phyloP scores from a whole-genome alignment of 2,888 invertebrate genomes.

The Drosophila pegasa region DNA sequence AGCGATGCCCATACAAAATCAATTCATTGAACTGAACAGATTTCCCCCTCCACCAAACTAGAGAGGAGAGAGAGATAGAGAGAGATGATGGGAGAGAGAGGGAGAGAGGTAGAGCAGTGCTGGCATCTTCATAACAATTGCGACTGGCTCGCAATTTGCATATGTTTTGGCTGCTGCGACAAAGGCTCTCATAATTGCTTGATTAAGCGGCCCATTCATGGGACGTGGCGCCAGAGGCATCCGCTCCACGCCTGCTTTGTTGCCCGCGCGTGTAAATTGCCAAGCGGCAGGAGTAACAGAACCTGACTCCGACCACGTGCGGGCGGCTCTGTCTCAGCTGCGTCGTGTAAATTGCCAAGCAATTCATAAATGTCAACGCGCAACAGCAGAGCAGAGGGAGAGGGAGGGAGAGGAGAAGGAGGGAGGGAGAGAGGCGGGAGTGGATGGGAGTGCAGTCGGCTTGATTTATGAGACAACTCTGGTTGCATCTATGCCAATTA shows the following conservation, averaged over 20 bases:
- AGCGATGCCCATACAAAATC: constrained; percentile 68
- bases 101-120: neutral
- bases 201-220: constrained; percentile 83
- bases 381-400: constrained; percentile 3
- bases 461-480: constrained; percentile 50
- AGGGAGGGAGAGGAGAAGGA: neutral
- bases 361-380: constrained; percentile 82
- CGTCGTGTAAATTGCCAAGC: constrained; percentile 78
- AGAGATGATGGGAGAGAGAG: neutral
- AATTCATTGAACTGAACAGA: constrained; percentile 77
- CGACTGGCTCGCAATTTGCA: constrained; percentile 65
- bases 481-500: constrained; percentile 41
- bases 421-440: neutral
- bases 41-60: constrained; percentile 34
- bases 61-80: neutral
- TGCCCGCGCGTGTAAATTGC: constrained; percentile 71
- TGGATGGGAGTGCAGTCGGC: constrained; percentile 1
- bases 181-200: constrained; percentile 84
- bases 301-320: constrained; percentile 31
- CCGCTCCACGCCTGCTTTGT: constrained; percentile 22
- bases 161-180: constrained; percentile 75
- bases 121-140: constrained; percentile 53
- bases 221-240: constrained; percentile 66
- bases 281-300: constrained; percentile 26
- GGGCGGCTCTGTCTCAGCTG: constrained; percentile 70